Evolutionary conservation across 2,888 invertebrate genomes (phyloP).

Genomic region (Scaptomyza flava): DNA sequence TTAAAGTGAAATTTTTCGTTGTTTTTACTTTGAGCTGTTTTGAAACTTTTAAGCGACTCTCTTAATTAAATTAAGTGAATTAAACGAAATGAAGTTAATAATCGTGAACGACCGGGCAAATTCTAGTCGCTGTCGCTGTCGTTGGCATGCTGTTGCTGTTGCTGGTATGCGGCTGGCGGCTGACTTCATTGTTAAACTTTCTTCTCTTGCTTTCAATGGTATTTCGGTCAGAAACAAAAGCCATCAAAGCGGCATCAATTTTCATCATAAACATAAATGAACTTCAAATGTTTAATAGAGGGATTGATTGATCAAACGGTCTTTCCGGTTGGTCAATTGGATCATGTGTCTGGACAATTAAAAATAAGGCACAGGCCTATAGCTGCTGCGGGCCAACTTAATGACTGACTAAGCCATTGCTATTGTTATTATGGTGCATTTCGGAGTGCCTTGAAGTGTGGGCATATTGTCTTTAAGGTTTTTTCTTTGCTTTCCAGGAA

Average conservation of each 20-base stretch:
- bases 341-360: slow-evolving; percentile 55
- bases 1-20: slow-evolving; percentile 70
- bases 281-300: slow-evolving; percentile 18
- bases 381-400: slow-evolving; percentile 13
- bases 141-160: slow-evolving; percentile 21
- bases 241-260: slow-evolving; percentile 23
- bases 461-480: slow-evolving; percentile 10
- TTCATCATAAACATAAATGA: slow-evolving; percentile 20
- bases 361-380: slow-evolving; percentile 44
- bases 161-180: slow-evolving; percentile 9
- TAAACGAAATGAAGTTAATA: slow-evolving; percentile 62
- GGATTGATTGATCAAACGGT: slow-evolving; percentile 67
- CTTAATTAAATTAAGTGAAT: slow-evolving; percentile 75
- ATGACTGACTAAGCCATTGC: not conserved
- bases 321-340: slow-evolving; percentile 65
- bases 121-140: slow-evolving; percentile 37
- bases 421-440: slow-evolving; percentile 3
- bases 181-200: slow-evolving; percentile 65
- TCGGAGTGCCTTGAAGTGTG: not conserved
- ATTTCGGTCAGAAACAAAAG: slow-evolving; percentile 72
- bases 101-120: slow-evolving; percentile 52
- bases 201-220: slow-evolving; percentile 75
- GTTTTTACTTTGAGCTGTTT: slow-evolving; percentile 32
- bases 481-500: slow-evolving; percentile 48
- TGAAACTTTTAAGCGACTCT: slow-evolving; percentile 53